A percentile compares a stretch with the other conserved stretches of the same genome.
Evolutionary conservation across 2,797 vertebrate species (phyloP).

Genomic region (Chelon labrosus): DNA sequence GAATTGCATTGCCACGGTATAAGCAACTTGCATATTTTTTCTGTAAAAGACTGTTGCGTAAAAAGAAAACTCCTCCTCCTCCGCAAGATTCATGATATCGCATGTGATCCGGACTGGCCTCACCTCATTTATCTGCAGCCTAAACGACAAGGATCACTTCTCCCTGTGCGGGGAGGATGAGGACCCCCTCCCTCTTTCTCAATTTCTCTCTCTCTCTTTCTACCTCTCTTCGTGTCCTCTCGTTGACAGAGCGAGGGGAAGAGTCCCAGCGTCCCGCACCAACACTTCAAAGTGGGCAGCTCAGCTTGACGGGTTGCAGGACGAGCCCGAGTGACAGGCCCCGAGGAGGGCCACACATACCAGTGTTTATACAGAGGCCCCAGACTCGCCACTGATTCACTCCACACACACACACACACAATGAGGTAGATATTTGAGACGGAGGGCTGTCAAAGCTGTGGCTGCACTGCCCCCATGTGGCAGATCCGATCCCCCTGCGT

Average conservation of each 20-base stretch:
- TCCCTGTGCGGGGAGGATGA: constrained; percentile 23
- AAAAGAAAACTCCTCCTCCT: not conserved
- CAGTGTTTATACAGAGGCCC: constrained; percentile 55
- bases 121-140: constrained; percentile 45
- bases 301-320: constrained; percentile 65
- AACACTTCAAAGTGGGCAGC: constrained; percentile 47
- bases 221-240: not conserved
- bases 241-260: constrained; percentile 30
- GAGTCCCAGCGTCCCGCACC: constrained; percentile 46
- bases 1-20: not conserved
- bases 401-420: constrained; percentile 17
- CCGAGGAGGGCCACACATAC: constrained; percentile 60
- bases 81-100: not conserved
- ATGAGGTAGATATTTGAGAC: not conserved
- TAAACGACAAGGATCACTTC: constrained; percentile 27
- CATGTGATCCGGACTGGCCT: constrained; percentile 16
- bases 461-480: constrained; percentile 81
- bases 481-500: not conserved
- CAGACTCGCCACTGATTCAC: constrained; percentile 32
- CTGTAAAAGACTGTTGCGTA: not conserved
- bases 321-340: constrained; percentile 48
- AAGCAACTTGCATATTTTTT: not conserved
- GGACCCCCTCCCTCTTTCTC: not conserved
- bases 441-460: constrained; percentile 58
- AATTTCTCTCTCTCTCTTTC: not conserved